phyloP scores from a whole-genome alignment of 2,797 vertebrate species.

The Hafferia zeledoni region DNA sequence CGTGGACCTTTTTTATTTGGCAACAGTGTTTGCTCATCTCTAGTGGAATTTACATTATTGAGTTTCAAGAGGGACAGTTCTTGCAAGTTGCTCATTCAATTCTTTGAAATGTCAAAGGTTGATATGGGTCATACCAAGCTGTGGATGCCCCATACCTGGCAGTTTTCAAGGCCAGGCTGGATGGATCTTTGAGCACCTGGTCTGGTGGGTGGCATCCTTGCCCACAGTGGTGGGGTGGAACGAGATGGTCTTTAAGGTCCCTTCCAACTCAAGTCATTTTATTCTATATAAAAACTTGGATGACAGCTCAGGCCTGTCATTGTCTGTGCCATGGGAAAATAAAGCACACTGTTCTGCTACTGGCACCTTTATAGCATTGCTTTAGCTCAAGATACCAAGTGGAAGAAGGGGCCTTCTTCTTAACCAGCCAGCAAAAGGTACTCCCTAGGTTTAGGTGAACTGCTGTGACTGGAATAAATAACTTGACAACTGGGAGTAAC shows the following conservation, averaged over 20 bases:
- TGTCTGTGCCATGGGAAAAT: background rate
- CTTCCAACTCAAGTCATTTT: background rate
- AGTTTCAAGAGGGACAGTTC: background rate
- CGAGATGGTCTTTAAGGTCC: fast-evolving
- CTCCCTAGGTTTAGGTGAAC: background rate
- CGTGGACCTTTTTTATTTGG: background rate
- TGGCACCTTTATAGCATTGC: background rate
- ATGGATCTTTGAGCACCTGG: background rate
- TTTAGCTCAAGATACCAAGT: background rate
- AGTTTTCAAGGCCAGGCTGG: background rate
- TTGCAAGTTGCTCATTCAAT: background rate
- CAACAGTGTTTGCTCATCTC: background rate
- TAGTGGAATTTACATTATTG: background rate
- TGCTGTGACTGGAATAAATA: background rate
- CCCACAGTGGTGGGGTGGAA: fast-evolving
- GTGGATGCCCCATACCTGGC: background rate
- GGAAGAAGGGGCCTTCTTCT: background rate
- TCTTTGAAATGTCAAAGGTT: background rate
- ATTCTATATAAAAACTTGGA: background rate
- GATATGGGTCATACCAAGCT: background rate
- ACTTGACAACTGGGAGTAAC: background rate
- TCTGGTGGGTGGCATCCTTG: background rate
- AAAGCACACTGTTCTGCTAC: background rate
- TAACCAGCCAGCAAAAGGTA: background rate
- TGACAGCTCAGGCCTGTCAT: background rate